Conservation (phyloP, 2,797 vertebrate species). For the Acanthis flammea region DNA sequence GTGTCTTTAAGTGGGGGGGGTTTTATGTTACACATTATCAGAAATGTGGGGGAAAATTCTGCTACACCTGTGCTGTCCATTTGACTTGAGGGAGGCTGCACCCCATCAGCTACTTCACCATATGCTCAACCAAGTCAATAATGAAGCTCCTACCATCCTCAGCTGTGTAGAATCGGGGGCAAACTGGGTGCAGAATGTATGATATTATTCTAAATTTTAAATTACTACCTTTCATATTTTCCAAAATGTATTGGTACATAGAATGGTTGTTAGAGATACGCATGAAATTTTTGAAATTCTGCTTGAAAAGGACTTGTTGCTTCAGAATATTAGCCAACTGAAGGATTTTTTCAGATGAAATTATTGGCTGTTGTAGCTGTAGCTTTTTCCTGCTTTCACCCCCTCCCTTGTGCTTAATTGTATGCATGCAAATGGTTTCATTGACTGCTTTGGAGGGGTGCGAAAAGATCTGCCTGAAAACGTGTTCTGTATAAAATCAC, state of each 20-base stretch:
- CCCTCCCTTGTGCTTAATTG: slow-evolving; percentile 15
- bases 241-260: neutral
- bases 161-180: neutral
- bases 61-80: neutral
- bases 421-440: slow-evolving; percentile 31
- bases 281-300: neutral
- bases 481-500: slow-evolving; percentile 48
- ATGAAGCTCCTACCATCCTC: neutral
- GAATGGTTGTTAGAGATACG: neutral
- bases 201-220: neutral
- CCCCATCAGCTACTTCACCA: neutral
- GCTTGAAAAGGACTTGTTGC: neutral
- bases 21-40: neutral
- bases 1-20: accelerated
- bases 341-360: neutral
- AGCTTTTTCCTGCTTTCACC: neutral
- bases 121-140: neutral
- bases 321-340: neutral
- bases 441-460: slow-evolving; percentile 49
- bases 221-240: neutral
- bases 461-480: slow-evolving; percentile 32
- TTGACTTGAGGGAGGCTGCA: neutral
- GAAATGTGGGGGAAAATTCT: neutral
- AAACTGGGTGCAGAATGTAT: neutral
- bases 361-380: neutral